phyloP scores from a whole-genome alignment of 2,113 vertebrate species.

The human region DNA sequence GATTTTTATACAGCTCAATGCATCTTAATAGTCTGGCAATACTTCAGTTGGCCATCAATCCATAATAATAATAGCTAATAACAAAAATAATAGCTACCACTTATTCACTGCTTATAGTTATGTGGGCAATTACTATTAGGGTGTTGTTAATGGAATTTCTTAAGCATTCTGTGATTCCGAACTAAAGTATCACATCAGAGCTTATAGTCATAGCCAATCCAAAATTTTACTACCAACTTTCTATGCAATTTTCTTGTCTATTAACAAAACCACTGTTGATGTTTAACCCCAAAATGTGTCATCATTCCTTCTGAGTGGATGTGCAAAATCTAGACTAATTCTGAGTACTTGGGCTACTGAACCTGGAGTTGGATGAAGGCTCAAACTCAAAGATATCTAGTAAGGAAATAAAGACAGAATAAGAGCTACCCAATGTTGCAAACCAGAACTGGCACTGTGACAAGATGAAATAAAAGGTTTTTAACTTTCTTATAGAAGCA shows the following conservation, averaged over 20 bases:
- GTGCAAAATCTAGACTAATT: background rate
- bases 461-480: background rate
- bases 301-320: background rate
- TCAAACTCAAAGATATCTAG: background rate
- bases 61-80: background rate
- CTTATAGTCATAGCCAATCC: background rate
- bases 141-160: background rate
- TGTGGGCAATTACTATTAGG: background rate
- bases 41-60: background rate
- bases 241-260: background rate
- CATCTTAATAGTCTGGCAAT: background rate
- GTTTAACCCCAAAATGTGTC: background rate
- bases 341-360: background rate
- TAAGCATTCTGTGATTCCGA: background rate
- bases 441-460: background rate
- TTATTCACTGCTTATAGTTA: background rate
- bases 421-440: background rate
- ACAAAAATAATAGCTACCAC: background rate
- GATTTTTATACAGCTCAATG: background rate
- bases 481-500: background rate
- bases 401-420: conserved; percentile 4
- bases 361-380: background rate
- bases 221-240: background rate
- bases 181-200: background rate
- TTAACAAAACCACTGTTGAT: background rate